These are phyloP conservation scores for Eudasyphora cyanicolor DNA, from an alignment of 2,888 invertebrate species.

Conservation along the genomic window DNA sequence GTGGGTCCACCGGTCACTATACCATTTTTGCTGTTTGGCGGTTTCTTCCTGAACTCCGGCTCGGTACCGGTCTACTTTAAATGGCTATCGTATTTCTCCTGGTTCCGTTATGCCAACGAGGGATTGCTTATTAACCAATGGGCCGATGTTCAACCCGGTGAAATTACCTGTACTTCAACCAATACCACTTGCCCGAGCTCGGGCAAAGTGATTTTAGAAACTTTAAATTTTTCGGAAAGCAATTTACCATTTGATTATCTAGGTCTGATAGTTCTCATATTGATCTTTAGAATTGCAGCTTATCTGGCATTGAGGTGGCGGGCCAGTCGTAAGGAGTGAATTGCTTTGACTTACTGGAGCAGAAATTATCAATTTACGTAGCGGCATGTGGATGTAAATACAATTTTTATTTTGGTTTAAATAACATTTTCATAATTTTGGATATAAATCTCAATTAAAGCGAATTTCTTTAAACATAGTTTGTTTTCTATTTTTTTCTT, in stretches of 20 bases:
- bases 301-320: constrained; percentile 87
- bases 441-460: no score
- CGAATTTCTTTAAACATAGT: no score
- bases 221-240: constrained; percentile 87
- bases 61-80: constrained; percentile 91
- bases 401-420: not conserved
- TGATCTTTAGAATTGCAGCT: constrained; percentile 88
- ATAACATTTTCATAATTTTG: not conserved
- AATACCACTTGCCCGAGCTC: constrained; percentile 89
- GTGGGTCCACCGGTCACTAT: constrained; percentile 95
- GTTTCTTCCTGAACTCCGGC: constrained; percentile 95
- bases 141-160: constrained; percentile 86
- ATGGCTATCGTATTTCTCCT: constrained; percentile 93
- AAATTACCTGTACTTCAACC: constrained; percentile 87
- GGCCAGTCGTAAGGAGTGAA: constrained; percentile 83
- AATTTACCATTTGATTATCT: constrained; percentile 87
- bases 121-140: constrained; percentile 94
- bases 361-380: not conserved
- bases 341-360: not conserved
- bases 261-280: constrained; percentile 86
- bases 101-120: constrained; percentile 96
- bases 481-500: no score
- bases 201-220: constrained; percentile 89
- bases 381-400: constrained; percentile 53
- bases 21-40: constrained; percentile 96